phyloP scores from a whole-genome alignment of 2,797 vertebrate species.

The Macropodus opercularis region DNA sequence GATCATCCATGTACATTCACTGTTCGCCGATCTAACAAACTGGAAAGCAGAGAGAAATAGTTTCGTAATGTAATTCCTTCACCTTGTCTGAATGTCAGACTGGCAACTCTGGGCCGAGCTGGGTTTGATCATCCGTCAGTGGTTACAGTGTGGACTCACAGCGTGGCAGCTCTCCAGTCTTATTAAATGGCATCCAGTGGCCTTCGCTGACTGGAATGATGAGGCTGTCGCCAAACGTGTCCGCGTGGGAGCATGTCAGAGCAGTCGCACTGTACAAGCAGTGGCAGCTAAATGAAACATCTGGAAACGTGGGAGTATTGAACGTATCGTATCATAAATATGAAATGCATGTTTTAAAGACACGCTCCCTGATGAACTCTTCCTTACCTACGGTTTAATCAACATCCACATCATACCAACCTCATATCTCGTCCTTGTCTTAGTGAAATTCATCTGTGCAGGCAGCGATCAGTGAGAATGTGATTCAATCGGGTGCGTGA shows the following conservation, averaged over 20 bases:
- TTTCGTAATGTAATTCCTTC: conserved; percentile 9
- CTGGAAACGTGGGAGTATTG: no score
- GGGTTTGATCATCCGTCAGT: conserved; percentile 17
- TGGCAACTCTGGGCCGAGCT: conserved; percentile 3
- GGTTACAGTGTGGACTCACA: conserved; percentile 8
- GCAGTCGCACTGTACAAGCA: conserved; percentile 46
- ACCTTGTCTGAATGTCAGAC: conserved; percentile 4
- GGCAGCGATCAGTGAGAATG: conserved; percentile 49
- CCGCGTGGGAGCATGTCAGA: conserved; percentile 40
- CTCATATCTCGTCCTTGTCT: conserved; percentile 35
- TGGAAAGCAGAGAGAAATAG: background rate
- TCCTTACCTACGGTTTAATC: conserved; percentile 28
- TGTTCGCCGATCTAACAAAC: background rate
- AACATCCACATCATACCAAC: conserved; percentile 37
- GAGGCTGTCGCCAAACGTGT: conserved; percentile 33
- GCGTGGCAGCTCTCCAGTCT: conserved; percentile 35
- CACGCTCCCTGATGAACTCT: background rate
- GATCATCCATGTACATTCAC: background rate
- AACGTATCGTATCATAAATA: no score
- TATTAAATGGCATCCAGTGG: conserved; percentile 30
- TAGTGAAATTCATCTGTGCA: conserved; percentile 47
- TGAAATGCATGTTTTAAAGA: conserved; percentile 4
- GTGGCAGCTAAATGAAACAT: conserved; percentile 53
- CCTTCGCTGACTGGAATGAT: conserved; percentile 42
- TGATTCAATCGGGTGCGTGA: conserved; percentile 51